These are phyloP conservation scores for Ischnus inquisitorius DNA, from an alignment of 2,888 invertebrate genomes.

Conservation along the genomic window DNA sequence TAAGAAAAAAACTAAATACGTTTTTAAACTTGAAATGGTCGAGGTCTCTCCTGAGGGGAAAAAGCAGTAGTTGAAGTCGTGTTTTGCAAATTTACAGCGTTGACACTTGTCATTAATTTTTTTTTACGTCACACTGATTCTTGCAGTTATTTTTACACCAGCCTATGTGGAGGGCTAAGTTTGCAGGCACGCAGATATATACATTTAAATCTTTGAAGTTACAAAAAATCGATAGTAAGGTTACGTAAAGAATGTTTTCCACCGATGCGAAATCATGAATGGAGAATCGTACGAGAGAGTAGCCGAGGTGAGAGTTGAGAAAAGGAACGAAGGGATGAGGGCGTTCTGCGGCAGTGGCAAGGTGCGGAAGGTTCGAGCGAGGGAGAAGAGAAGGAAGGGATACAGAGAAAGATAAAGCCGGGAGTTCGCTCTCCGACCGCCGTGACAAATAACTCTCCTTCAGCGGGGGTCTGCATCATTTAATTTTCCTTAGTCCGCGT, in stretches of 20 bases:
- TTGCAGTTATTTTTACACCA: too few relatives aligned
- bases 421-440: slow-evolving; percentile 74
- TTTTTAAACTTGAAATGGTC: too few relatives aligned
- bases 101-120: too few relatives aligned
- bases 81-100: too few relatives aligned
- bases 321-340: slow-evolving; percentile 6
- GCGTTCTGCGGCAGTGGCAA: slow-evolving; percentile 49
- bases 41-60: too few relatives aligned
- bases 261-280: slow-evolving; percentile 31
- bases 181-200: too few relatives aligned
- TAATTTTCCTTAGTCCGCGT: slow-evolving; percentile 84
- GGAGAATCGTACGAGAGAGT: slow-evolving; percentile 38
- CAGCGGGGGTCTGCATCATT: slow-evolving; percentile 84
- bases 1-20: too few relatives aligned
- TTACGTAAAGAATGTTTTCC: slow-evolving; percentile 1
- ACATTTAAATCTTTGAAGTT: too few relatives aligned
- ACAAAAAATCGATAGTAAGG: not conserved
- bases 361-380: slow-evolving; percentile 60
- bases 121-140: too few relatives aligned
- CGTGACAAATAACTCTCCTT: slow-evolving; percentile 85
- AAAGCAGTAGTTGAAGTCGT: too few relatives aligned
- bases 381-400: slow-evolving; percentile 54
- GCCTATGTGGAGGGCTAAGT: too few relatives aligned
- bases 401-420: slow-evolving; percentile 63
- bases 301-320: slow-evolving; percentile 35